Evolutionary conservation across 2,888 invertebrate species (phyloP), one percentile per base, ranked within the genome.

Genomic region (Steinernema hermaphroditum): DNA sequence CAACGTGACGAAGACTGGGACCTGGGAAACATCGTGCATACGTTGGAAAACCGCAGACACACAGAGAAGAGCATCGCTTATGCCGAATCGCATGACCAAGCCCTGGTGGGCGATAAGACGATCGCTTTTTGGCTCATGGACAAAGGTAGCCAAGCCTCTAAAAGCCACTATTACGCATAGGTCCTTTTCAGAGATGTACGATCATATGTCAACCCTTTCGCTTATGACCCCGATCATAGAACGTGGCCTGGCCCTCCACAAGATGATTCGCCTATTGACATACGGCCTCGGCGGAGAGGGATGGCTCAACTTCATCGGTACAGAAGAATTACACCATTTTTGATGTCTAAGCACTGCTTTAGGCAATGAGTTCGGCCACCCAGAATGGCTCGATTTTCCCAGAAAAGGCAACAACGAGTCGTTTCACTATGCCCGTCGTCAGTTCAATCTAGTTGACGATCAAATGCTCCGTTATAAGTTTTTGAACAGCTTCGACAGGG

Each of bases 321-420:
- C n/a, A n/a, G n/a, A n/a, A n/a, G n/a, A n/a, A n/a, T n/a, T n/a
- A n/a, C n/a, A n/a, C n/a, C n/a, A n/a, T n/a, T n/a, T n/a, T n/a
- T n/a, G n/a, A n/a, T n/a, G n/a, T n/a, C n/a, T n/a, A n/a, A n/a
- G n/a, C n/a, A n/a, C n/a, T n/a, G n/a, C n/a, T n/a, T n/a, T n/a
- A 82, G 97, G 96, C 91, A 98, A 99, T 88, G 98, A 99, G 88
- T 99, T 98, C 88, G 98, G 98, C 0, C 98, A 99, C 90, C 98
- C 98, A 0, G 98, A 99, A 88, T 99, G 98, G 98, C 89, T 99
- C 79, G 98, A 99, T 89, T 99, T 99, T 88, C 98, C 98, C 0
- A 91, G 98, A 41, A 90, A 90, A 0, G 98, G 98, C 37, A 99
- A 99, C 89, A 92, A 93, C 86, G 93, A 93, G 76, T 96, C 96